phyloP scores from a whole-genome alignment of 2,797 vertebrate genomes.

The Eospalax fontanierii region DNA sequence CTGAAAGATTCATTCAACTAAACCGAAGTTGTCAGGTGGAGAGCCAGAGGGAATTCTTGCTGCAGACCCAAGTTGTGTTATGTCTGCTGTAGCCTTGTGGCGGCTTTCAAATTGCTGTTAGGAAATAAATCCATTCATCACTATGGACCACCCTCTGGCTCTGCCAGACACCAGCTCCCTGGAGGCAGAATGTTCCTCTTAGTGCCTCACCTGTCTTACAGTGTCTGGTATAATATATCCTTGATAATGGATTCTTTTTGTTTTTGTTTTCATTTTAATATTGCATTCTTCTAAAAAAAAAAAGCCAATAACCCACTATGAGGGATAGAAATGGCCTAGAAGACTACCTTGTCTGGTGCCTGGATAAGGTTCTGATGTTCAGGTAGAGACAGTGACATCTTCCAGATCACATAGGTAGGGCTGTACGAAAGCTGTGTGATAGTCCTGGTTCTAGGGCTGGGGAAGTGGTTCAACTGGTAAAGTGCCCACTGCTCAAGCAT shows the following conservation, averaged over 20 bases:
- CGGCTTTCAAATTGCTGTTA: slow-evolving; percentile 67
- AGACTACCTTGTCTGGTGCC: not conserved
- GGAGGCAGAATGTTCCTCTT: not conserved
- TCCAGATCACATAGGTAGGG: not conserved
- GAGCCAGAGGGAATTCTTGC: slow-evolving; percentile 83
- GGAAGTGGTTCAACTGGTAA: not conserved
- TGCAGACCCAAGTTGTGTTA: slow-evolving; percentile 69
- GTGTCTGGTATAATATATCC: not conserved
- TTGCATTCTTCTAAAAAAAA: slow-evolving; percentile 8
- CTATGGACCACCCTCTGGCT: not conserved
- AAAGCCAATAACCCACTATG: not conserved
- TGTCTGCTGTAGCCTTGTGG: slow-evolving; percentile 71
- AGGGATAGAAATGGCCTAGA: not conserved
- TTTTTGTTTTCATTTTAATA: slow-evolving; percentile 9
- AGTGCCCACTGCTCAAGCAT: not conserved
- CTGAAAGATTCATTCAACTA: slow-evolving; percentile 82
- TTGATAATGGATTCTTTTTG: slow-evolving; percentile 15
- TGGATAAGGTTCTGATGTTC: not conserved
- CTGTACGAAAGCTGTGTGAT: rapidly evolving
- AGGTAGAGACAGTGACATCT: not conserved
- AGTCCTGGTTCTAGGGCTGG: not conserved
- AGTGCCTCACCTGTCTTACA: not conserved
- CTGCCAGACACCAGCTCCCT: not conserved
- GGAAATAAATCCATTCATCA: slow-evolving; percentile 77
- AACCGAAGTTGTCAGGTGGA: slow-evolving; percentile 87